Base-by-base conservation (phyloP, 2,888 invertebrate species). In the Lasioglossum malachurum region DNA sequence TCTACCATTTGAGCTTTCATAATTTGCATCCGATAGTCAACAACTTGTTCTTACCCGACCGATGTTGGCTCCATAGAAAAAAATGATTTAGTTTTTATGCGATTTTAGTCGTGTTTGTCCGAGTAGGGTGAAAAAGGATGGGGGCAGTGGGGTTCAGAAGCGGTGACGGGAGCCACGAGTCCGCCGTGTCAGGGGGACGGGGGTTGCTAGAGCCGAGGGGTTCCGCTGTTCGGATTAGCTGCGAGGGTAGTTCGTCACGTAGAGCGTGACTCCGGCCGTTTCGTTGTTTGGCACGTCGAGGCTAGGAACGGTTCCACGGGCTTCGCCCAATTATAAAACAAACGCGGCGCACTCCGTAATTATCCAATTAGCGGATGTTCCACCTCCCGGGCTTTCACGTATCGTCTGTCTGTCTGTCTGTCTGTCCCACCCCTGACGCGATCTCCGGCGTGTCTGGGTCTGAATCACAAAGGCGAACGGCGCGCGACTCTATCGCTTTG, bases 251-350 rank as follows among this genome's bases (percentile, higher is more conserved):
- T 95, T 95, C 91, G 94, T 95, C 95, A 95, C 95, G 95, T 95
- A 94, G 93, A 93, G 94, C 95, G 94, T 95, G 95, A 95, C 95
- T 95, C 92, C 89, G 93, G 90, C 91, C 93, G 94, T 94, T 94
- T 93, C 93, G 93, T 93, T 94, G 94, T 94, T 95, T 94, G 94
- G 94, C 95, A 95, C 94, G 94, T 94, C 93, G 94, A 92, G 93
- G 91, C 69, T 89, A 90, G 80, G 82, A 87, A 89, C 91, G 88
- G 89, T 91, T 91, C 88, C 88, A 88, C 84, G 88, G 87, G 88
- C 93, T 94, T 94, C 92, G 94, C 94, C 94, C 95, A 95, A 95
- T 95, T 95, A 95, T 95, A 95, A 95, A 95, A 95, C 95, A 95
- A 95, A 94, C 94, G 93, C 94, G 92, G 92, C 93, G 93, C 93